Conservation (phyloP, 2,797 vertebrate species). For the Babyrousa celebensis region DNA sequence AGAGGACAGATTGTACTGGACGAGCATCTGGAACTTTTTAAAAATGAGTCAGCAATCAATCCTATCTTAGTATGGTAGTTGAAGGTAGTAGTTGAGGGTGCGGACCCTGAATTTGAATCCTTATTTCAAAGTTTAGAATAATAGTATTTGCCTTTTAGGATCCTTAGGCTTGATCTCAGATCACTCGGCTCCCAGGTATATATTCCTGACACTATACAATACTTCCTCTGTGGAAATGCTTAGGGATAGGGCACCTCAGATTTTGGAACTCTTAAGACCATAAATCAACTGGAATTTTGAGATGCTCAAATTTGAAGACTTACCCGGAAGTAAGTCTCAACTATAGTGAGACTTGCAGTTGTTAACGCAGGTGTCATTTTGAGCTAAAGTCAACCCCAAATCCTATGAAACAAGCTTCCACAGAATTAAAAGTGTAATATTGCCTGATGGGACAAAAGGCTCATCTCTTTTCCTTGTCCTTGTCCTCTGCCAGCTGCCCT, state of each 20-base stretch:
- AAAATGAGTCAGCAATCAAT: not conserved
- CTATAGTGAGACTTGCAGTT: not conserved
- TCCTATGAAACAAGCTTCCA: not conserved
- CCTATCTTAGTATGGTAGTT: not conserved
- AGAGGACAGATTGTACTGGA: not conserved
- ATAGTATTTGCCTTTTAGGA: not conserved
- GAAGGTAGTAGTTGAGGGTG: not conserved
- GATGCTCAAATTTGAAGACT: not conserved
- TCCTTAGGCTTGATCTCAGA: not conserved
- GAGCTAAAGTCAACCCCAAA: slow-evolving; percentile 26
- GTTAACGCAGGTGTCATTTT: not conserved
- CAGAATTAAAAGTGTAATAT: not conserved
- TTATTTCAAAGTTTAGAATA: slow-evolving; percentile 49
- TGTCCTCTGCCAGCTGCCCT: not conserved
- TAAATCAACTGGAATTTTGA: slow-evolving; percentile 52
- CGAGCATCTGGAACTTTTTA: not conserved
- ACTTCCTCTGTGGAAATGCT: not conserved
- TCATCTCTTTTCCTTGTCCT: not conserved
- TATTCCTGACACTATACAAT: not conserved
- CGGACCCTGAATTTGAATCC: not conserved
- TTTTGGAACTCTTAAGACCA: slow-evolving; percentile 7
- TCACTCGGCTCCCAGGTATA: not conserved
- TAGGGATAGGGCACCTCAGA: not conserved
- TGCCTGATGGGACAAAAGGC: not conserved
- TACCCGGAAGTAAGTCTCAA: slow-evolving; percentile 25